phyloP scores from a whole-genome alignment of 2,113 vertebrate genomes.

The Entomyzon cyanotis region DNA sequence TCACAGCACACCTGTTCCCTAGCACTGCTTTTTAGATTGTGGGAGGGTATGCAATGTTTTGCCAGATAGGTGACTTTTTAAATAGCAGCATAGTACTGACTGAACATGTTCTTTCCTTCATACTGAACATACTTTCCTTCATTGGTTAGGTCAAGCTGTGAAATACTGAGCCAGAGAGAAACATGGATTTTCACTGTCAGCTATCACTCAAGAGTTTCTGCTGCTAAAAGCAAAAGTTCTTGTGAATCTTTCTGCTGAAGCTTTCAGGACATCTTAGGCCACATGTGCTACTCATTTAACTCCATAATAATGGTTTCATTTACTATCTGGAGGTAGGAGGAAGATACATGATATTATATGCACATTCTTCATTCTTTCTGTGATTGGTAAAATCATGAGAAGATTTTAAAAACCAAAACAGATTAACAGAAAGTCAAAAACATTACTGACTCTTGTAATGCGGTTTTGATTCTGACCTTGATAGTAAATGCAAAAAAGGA shows the following conservation, averaged over 20 bases:
- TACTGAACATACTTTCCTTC: neutral
- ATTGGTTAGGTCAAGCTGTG: neutral
- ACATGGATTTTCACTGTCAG: neutral
- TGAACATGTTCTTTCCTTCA: neutral
- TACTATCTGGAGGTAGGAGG: neutral
- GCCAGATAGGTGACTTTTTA: neutral
- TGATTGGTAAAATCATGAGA: neutral
- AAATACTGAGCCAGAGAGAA: neutral
- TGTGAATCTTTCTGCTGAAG: neutral
- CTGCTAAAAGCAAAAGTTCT: neutral
- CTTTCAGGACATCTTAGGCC: neutral
- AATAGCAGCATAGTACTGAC: neutral
- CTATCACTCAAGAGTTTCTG: neutral
- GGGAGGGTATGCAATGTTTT: neutral
- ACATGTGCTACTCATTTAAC: constrained; percentile 5
- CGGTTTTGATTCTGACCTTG: neutral
- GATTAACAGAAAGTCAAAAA: neutral
- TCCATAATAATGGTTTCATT: constrained; percentile 1
- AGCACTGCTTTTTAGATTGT: neutral
- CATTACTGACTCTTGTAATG: neutral
- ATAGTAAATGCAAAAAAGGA: neutral
- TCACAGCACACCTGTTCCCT: neutral
- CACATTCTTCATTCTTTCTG: neutral
- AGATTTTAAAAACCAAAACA: neutral
- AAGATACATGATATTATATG: neutral